Conservation (phyloP, 2,113 vertebrate species). For the Microtus oregoni region DNA sequence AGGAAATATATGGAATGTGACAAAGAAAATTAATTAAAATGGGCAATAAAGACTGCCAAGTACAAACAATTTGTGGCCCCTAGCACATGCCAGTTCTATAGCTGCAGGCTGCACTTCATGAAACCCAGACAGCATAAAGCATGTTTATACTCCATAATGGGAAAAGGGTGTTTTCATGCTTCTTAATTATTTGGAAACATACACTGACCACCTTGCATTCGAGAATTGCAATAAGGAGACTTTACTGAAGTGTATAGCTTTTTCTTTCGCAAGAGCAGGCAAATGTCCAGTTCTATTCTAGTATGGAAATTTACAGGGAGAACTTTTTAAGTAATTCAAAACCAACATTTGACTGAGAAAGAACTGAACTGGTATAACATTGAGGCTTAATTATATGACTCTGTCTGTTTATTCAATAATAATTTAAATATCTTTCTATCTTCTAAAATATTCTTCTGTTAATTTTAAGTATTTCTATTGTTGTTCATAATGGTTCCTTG, state of each 20-base stretch:
- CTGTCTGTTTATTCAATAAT: background rate
- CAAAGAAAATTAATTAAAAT: conserved; percentile 81
- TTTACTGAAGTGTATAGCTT: background rate
- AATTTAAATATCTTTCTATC: background rate
- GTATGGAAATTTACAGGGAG: conserved; percentile 11
- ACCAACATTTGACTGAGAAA: background rate
- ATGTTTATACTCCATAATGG: conserved; percentile 69
- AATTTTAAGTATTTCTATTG: background rate
- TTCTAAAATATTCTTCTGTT: background rate
- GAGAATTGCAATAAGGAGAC: conserved; percentile 58
- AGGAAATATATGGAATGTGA: conserved; percentile 82
- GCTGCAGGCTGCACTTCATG: conserved; percentile 72
- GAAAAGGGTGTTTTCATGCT: conserved; percentile 52
- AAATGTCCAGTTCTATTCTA: background rate
- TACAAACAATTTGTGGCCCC: conserved; percentile 76
- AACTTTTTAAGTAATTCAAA: background rate
- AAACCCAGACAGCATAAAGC: conserved; percentile 71
- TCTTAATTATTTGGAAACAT: conserved; percentile 57
- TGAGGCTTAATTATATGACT: background rate
- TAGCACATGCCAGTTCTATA: conserved; percentile 38
- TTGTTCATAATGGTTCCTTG: background rate
- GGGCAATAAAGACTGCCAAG: conserved; percentile 63
- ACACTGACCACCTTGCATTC: conserved; percentile 43
- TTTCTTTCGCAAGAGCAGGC: background rate
- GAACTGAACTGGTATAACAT: background rate